These are phyloP conservation scores for Tursiops truncatus DNA, from an alignment of 2,113 vertebrate species.

Conservation along the genomic window DNA sequence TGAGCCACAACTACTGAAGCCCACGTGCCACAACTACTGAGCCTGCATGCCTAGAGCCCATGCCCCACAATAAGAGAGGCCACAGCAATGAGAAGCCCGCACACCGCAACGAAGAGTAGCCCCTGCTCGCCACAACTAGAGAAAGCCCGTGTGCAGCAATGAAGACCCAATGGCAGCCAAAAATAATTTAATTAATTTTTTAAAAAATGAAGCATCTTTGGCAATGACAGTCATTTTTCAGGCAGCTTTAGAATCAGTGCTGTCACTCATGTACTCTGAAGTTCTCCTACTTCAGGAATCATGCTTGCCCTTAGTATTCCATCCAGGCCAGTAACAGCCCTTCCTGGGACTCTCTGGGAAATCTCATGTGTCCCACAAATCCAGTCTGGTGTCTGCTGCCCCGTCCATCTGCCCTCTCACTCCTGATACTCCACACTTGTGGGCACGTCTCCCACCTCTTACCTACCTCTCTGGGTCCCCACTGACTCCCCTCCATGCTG, in stretches of 20 bases:
- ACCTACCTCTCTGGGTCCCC: not conserved
- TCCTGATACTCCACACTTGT: not conserved
- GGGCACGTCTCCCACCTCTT: not conserved
- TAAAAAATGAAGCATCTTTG: not conserved
- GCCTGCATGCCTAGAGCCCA: rapidly evolving
- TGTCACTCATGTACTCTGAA: rapidly evolving
- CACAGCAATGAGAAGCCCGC: too few relatives aligned
- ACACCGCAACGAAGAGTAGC: too few relatives aligned
- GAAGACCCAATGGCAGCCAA: too few relatives aligned
- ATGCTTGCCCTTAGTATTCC: not conserved
- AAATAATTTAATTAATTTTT: too few relatives aligned
- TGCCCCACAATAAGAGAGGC: too few relatives aligned
- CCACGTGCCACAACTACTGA: too few relatives aligned
- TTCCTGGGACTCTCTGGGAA: not conserved
- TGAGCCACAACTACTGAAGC: too few relatives aligned
- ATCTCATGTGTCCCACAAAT: too few relatives aligned
- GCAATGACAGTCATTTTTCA: not conserved
- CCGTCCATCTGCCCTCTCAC: not conserved
- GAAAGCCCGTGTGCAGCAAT: too few relatives aligned
- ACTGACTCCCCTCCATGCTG: not conserved
- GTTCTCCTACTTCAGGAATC: not conserved
- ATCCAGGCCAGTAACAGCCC: not conserved
- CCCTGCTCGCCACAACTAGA: too few relatives aligned
- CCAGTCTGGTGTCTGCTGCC: not conserved
- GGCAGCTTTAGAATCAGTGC: not conserved